Evolutionary conservation across 2,888 invertebrate genomes (phyloP).

Genomic region (Andrena bicolor): DNA sequence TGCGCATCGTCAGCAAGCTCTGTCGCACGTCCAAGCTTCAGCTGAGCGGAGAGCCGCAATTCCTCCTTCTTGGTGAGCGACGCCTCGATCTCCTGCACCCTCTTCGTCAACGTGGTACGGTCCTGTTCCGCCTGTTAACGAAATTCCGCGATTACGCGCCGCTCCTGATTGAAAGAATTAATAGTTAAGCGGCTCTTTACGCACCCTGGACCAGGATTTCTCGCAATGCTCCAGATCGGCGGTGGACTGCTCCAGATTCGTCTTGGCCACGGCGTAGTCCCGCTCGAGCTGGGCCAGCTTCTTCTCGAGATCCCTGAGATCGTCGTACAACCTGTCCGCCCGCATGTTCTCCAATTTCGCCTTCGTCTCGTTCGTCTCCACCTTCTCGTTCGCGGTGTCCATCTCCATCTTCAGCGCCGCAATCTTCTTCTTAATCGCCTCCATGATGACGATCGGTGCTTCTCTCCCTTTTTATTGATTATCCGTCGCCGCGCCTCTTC

Average conservation of each 20-base stretch:
- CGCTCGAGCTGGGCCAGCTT: constrained; percentile 97
- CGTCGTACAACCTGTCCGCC: constrained; percentile 91
- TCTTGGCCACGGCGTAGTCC: constrained; percentile 95
- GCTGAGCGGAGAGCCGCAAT: constrained; percentile 87
- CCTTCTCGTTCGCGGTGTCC: constrained; percentile 89
- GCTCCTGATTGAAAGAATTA: not conserved
- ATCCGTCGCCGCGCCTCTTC: constrained; percentile 10
- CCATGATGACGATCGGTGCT: constrained; percentile 85
- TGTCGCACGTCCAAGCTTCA: constrained; percentile 89
- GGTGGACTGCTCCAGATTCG: constrained; percentile 95
- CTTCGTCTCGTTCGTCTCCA: constrained; percentile 88
- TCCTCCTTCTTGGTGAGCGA: constrained; percentile 89
- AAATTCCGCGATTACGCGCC: not conserved
- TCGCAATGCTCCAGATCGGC: constrained; percentile 97
- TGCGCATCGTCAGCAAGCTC: constrained; percentile 91
- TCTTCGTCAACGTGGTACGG: constrained; percentile 88
- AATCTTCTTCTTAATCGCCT: constrained; percentile 92
- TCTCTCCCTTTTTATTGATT: constrained; percentile 43
- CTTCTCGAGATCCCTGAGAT: constrained; percentile 97
- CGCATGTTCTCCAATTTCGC: constrained; percentile 86
- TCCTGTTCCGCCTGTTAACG: constrained; percentile 87
- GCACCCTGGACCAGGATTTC: constrained; percentile 93
- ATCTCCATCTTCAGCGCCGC: constrained; percentile 91
- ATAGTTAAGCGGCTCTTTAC: constrained; percentile 21
- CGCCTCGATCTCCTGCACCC: constrained; percentile 89